Evolutionary conservation across 2,113 vertebrate species (phyloP), one percentile per base, ranked within the genome.

Genomic region (Cavia porcellus): DNA sequence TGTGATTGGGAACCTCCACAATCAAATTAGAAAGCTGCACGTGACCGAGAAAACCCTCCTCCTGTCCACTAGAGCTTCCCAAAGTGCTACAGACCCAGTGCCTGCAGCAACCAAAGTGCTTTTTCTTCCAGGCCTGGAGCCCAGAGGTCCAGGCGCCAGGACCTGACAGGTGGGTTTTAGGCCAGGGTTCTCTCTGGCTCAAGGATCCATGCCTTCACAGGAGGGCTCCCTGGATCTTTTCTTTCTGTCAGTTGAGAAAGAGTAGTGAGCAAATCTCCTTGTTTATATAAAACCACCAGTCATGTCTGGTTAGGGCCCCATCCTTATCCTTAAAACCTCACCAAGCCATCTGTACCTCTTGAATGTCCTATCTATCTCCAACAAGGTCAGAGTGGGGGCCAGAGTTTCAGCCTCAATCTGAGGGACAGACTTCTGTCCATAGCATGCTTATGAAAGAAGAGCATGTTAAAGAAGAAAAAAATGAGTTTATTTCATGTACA

Each of bases 31-130:
- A 50, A 50, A 20, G 0, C 13, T 8, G 0, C 0, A 10, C 11
- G n/a, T 9, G 5, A 6, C 20, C 22, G 12, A 45, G 38, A 38
- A 5, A 15, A 22, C 20, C 3, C 0, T 0, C 3, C 0, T 5
- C 13, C 5, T 25, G 38, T 83, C 50, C 7, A 10, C 66, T 17
- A 14, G 0, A 24, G 38, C 25, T n/a, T 22, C 74, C 22, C 80
- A n/a, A 42, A 15, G 42, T 8, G 2, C 55, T 6, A 0, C 0
- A 14, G 3, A 75, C 19, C n/a, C 10, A 3, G 64, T 4, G 3
- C 24, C 72, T 80, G 42, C 13, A 30, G 42, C 74, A 47, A 17
- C 25, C 28, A 50, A 17, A 28, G 14, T 47, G 25, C 25, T 8
- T 47, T 50, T 77, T 77, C 74, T 79, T 47, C 75, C 45, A 7